Conservation (phyloP, 2,888 invertebrate species). For the Keiferia lycopersicella region DNA sequence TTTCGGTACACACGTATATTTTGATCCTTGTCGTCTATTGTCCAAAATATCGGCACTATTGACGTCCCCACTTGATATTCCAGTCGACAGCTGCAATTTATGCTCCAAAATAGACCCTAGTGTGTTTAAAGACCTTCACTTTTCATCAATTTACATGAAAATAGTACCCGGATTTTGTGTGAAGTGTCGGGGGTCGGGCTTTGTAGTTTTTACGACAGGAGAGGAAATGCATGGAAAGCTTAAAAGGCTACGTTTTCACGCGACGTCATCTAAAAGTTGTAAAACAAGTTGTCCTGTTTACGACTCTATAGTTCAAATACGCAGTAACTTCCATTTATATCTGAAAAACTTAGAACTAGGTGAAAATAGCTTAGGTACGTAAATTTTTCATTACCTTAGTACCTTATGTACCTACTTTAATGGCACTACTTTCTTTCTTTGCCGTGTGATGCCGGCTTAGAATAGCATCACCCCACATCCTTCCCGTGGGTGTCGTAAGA, state of each 20-base stretch:
- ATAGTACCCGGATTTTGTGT: neutral
- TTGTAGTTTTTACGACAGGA: slow-evolving; percentile 24
- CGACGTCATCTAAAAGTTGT: neutral
- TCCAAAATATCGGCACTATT: slow-evolving; percentile 4
- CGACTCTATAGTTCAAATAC: no score
- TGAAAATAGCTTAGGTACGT: no score
- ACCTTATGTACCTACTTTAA: no score
- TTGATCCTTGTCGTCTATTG: neutral
- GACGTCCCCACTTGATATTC: neutral
- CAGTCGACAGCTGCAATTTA: slow-evolving; percentile 13
- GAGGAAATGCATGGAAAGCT: slow-evolving; percentile 4
- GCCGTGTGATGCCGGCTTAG: no score
- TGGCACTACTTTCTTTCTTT: no score
- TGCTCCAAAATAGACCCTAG: slow-evolving; percentile 2
- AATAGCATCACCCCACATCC: no score
- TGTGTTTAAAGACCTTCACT: slow-evolving; percentile 13
- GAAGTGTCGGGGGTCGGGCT: slow-evolving; percentile 11
- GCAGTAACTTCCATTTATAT: no score
- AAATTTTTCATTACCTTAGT: no score
- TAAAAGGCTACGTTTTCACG: neutral
- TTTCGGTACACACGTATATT: neutral
- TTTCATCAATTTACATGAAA: slow-evolving; percentile 19
- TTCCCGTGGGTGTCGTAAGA: no score
- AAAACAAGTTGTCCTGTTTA: neutral
- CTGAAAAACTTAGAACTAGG: no score